A percentile compares a stretch with the other conserved stretches of the same genome.
These are phyloP conservation scores for Desmodus rotundus DNA, from an alignment of 2,113 vertebrate genomes.

Conservation along the genomic window DNA sequence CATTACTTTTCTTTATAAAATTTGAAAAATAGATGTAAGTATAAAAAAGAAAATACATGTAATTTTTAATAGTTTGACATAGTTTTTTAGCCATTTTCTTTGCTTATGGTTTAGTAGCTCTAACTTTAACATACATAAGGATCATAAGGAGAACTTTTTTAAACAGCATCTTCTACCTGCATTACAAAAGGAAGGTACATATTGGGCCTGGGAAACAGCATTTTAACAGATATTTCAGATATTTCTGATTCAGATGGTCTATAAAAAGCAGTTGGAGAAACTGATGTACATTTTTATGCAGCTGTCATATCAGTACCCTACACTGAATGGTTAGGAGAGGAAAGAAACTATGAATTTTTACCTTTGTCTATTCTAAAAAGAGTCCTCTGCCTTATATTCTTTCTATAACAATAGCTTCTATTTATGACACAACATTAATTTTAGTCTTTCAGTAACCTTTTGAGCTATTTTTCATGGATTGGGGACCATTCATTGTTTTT, in stretches of 20 bases:
- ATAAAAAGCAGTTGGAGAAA: neutral
- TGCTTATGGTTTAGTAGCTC: neutral
- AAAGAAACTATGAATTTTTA: neutral
- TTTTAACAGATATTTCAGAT: neutral
- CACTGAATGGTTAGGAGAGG: neutral
- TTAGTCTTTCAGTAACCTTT: neutral
- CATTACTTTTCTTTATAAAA: slow-evolving; percentile 14
- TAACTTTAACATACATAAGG: neutral
- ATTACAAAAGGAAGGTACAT: neutral
- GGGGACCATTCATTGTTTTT: neutral
- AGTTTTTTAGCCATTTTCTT: neutral
- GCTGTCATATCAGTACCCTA: neutral
- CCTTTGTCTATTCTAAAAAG: slow-evolving; percentile 14
- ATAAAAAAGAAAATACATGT: neutral
- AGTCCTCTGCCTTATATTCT: neutral
- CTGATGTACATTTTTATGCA: neutral
- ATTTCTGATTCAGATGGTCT: neutral
- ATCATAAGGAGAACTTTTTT: neutral
- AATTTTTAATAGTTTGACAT: neutral
- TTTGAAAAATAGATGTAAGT: slow-evolving; percentile 9
- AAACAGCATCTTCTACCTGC: neutral
- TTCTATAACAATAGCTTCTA: neutral
- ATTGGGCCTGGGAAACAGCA: neutral
- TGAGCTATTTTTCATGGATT: neutral
- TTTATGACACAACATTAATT: neutral